Evolutionary conservation across 2,113 vertebrate genomes (phyloP), one percentile per base, ranked within the genome.

Genomic region (Lipotes vexillifer): DNA sequence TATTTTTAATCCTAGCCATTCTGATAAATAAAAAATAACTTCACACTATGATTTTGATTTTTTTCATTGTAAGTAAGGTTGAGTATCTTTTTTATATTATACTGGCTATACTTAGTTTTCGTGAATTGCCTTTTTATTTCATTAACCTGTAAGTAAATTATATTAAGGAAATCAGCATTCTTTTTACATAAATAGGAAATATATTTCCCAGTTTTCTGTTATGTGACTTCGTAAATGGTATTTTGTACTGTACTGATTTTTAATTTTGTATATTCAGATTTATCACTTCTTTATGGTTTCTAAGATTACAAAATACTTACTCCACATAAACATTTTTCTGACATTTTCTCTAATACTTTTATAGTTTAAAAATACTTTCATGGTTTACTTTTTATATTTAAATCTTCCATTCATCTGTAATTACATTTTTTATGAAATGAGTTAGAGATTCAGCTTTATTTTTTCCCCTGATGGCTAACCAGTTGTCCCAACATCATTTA

Each of bases 261-360:
- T 68, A 65, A 82, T 41, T 55, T 63, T 77, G 27, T 25, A 25
- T 87, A 89, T 78, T 93, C 52, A 69, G 9, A 95, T 88, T 88
- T 81, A 89, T 71, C 25, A 81, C 44, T 74, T 38, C 93, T 77
- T 82, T 82, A 29, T 91, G 63, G 5, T 65, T 78, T 96, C 72
- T 93, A 75, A 44, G n/a, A 49, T 72, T 69, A 94, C 38, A 94
- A 94, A 93, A 78, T 94, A 86, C 66, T 94, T 92, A 75, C 25
- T 59, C 52, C 66, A 92, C 3, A 7, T 90, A 89, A 97, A 65
- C 89, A 33, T 95, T 90, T 84, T 77, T 75, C 69, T 81, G 17
- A 75, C 36, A 81, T 65, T 94, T 92, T 89, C 69, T 85, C 65
- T 71, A 66, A 52, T 75, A 91, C 5, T 41, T 90, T 93, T 93